These are phyloP conservation scores for Eclectus roratus DNA, from an alignment of 2,113 vertebrate genomes.

Conservation along the genomic window DNA sequence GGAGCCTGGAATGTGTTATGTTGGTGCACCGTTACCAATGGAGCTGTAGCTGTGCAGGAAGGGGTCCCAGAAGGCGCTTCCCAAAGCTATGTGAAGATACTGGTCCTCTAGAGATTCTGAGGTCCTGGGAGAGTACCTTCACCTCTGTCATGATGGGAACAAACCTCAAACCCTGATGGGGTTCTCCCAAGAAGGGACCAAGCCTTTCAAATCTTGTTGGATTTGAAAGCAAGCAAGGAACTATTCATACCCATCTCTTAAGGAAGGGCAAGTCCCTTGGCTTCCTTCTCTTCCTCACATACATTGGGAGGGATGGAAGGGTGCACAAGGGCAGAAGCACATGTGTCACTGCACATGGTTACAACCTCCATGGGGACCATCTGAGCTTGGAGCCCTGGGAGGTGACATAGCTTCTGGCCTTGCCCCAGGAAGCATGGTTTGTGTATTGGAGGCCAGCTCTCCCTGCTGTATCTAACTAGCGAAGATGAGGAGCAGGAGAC, in stretches of 20 bases:
- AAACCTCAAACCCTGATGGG: not conserved
- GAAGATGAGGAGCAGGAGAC: not conserved
- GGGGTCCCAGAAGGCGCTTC: not conserved
- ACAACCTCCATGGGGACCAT: accelerated
- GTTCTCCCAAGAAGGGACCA: not conserved
- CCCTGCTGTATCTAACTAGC: accelerated
- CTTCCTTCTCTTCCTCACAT: not conserved
- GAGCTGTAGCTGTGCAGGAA: not conserved
- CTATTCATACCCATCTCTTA: not conserved
- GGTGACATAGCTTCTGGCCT: not conserved
- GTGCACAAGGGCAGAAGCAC: not conserved
- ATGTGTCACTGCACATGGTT: not conserved
- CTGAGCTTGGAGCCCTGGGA: not conserved
- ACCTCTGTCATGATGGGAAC: not conserved
- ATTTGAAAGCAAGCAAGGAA: not conserved
- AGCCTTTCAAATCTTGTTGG: not conserved
- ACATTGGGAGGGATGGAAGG: accelerated
- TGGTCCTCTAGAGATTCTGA: not conserved
- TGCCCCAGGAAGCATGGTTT: not conserved
- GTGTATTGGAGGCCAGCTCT: not conserved
- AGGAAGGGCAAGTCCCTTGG: not conserved
- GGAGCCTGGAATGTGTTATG: not conserved
- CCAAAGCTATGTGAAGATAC: not conserved
- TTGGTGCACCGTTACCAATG: accelerated
- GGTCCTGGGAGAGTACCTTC: not conserved